A percentile compares a stretch with the other conserved stretches of the same genome.
These are phyloP conservation scores for Ecdyonurus torrentis DNA, from an alignment of 2,888 invertebrate species.

Conservation along the genomic window DNA sequence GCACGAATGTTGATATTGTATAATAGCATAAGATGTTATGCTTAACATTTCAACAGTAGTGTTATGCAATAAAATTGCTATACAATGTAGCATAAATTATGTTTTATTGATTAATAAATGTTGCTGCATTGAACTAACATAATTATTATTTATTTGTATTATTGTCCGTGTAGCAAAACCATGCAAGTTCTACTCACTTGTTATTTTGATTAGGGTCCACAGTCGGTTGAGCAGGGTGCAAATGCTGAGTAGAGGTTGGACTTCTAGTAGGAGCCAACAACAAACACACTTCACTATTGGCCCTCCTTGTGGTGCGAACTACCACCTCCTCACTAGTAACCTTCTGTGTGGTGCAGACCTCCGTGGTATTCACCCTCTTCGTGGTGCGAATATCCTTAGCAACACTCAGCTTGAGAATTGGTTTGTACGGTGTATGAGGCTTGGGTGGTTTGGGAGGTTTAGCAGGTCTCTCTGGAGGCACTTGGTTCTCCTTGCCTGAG, in stretches of 20 bases:
- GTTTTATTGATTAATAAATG: too few relatives aligned
- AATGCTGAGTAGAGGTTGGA: not conserved
- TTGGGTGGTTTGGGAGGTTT: not conserved
- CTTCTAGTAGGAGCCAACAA: not conserved
- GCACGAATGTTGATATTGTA: too few relatives aligned
- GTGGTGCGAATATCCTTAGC: not conserved
- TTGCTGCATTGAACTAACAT: too few relatives aligned
- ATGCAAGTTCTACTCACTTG: not conserved
- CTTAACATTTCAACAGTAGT: too few relatives aligned
- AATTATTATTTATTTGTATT: too few relatives aligned
- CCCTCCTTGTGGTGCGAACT: not conserved
- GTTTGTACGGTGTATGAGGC: not conserved
- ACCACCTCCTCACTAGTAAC: not conserved
- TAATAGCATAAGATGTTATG: too few relatives aligned
- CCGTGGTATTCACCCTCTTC: not conserved
- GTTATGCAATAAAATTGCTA: too few relatives aligned
- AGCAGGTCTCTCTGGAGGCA: not conserved
- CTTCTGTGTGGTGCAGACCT: too few relatives aligned
- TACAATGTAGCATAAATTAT: too few relatives aligned
- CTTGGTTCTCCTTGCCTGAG: too few relatives aligned
- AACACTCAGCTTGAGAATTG: not conserved
- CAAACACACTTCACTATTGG: not conserved
- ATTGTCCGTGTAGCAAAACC: too few relatives aligned
- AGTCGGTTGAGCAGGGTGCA: not conserved
- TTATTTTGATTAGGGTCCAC: not conserved